Conservation (phyloP, 2,113 vertebrate genomes). For the Raja brachyura region DNA sequence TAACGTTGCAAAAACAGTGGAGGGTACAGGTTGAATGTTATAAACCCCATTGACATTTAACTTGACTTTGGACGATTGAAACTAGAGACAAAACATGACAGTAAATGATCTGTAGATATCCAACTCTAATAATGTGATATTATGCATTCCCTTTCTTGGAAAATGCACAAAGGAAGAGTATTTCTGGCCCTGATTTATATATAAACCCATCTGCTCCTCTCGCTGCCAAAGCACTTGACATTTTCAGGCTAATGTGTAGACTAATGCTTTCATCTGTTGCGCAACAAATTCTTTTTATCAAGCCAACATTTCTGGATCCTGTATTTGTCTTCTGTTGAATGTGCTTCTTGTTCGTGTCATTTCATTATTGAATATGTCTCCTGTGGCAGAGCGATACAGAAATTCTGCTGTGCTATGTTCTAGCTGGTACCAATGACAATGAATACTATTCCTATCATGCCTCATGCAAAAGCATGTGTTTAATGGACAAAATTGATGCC, state of each 20-base stretch:
- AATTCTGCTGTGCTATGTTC: conserved; percentile 1
- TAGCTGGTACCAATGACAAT: conserved; percentile 44
- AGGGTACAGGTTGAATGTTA: not conserved
- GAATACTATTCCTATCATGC: conserved; percentile 56
- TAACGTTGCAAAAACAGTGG: not conserved
- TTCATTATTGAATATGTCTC: not conserved
- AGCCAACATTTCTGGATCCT: conserved; percentile 47
- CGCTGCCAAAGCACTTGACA: conserved; percentile 49
- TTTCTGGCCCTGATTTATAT: conserved; percentile 61
- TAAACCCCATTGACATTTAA: not conserved
- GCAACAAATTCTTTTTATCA: conserved; percentile 50
- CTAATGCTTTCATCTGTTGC: conserved; percentile 52
- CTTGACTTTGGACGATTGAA: not conserved
- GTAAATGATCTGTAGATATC: not conserved
- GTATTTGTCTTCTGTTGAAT: conserved; percentile 12
- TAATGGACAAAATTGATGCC: not conserved
- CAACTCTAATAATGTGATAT: not conserved
- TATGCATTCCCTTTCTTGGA: not conserved
- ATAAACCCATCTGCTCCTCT: conserved; percentile 56
- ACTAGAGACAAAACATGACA: not conserved
- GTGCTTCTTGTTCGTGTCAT: conserved; percentile 23
- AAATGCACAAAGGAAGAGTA: conserved; percentile 42
- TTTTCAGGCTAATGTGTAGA: conserved; percentile 49
- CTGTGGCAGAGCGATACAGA: conserved; percentile 19
- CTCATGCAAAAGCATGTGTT: conserved; percentile 48